Percentiles rank a stretch among this genome's conserved stretches.
Evolutionary conservation across 2,113 vertebrate species (phyloP).

Genomic region (Pycnonotus jocosus): DNA sequence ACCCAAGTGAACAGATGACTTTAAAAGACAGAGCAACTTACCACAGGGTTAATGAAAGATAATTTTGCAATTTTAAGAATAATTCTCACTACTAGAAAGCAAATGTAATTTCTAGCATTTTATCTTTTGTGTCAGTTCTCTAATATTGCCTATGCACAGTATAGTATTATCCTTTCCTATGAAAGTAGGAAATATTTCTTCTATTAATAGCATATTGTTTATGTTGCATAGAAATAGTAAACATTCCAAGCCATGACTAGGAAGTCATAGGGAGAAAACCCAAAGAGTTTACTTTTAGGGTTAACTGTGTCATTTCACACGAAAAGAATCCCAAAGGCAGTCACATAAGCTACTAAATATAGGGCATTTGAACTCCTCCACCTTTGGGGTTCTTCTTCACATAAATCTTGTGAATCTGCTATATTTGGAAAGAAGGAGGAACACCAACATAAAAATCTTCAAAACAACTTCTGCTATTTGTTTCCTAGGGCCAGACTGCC

Average conservation of each 20-base stretch:
- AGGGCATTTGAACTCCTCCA: not conserved
- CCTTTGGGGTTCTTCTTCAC: not conserved
- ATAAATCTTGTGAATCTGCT: not conserved
- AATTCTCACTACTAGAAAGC: not conserved
- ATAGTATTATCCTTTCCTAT: not conserved
- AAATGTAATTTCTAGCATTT: not conserved
- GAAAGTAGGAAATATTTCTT: not conserved
- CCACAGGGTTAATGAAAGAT: not conserved
- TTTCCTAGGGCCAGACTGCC: not conserved
- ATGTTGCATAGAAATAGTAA: not conserved
- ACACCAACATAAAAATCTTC: not conserved
- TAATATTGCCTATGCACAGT: not conserved
- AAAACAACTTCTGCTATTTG: constrained; percentile 2
- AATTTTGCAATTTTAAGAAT: not conserved
- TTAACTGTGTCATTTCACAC: not conserved
- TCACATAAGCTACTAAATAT: not conserved
- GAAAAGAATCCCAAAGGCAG: not conserved
- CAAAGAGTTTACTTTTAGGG: not conserved
- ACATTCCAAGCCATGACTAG: not conserved
- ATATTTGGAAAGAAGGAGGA: constrained; percentile 5
- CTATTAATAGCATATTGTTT: not conserved
- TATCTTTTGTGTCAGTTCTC: not conserved
- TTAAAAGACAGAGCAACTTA: not conserved
- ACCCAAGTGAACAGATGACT: not conserved
- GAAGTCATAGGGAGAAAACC: not conserved